Conservation (phyloP, 1,140 invertebrate genomes). For the Diorhabda elongata region DNA sequence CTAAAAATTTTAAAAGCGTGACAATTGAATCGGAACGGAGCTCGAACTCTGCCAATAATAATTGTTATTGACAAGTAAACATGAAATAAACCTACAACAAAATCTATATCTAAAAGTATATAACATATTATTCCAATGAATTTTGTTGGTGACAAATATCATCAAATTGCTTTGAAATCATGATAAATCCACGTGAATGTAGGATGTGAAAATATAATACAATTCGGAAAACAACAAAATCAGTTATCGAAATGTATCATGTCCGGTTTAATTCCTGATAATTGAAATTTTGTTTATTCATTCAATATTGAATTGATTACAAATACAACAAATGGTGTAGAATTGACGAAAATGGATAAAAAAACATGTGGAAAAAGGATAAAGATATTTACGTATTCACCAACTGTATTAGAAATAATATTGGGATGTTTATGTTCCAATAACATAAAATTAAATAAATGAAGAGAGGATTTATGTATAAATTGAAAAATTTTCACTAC, state of each 20-base stretch:
- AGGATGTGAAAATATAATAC: neutral
- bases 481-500: too few relatives aligned
- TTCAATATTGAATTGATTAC: slow-evolving; percentile 23
- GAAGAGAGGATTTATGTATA: too few relatives aligned
- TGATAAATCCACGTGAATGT: neutral
- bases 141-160: slow-evolving; percentile 5
- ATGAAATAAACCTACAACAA: too few relatives aligned
- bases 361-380: neutral
- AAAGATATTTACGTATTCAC: neutral
- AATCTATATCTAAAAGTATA: too few relatives aligned
- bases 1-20: too few relatives aligned
- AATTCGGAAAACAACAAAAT: neutral
- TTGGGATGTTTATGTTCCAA: too few relatives aligned
- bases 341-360: slow-evolving; percentile 1
- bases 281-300: slow-evolving; percentile 31
- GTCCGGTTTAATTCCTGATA: slow-evolving; percentile 16
- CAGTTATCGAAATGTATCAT: neutral
- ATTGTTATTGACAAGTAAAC: too few relatives aligned
- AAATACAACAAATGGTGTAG: slow-evolving; percentile 8
- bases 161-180: neutral
- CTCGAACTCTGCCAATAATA: too few relatives aligned
- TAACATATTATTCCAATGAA: neutral
- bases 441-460: too few relatives aligned
- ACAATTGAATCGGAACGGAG: too few relatives aligned
- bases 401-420: too few relatives aligned